A percentile compares a stretch with the other conserved stretches of the same genome.
Evolutionary conservation across 2,113 vertebrate genomes (phyloP).

Genomic region (Oreochromis spilurus): DNA sequence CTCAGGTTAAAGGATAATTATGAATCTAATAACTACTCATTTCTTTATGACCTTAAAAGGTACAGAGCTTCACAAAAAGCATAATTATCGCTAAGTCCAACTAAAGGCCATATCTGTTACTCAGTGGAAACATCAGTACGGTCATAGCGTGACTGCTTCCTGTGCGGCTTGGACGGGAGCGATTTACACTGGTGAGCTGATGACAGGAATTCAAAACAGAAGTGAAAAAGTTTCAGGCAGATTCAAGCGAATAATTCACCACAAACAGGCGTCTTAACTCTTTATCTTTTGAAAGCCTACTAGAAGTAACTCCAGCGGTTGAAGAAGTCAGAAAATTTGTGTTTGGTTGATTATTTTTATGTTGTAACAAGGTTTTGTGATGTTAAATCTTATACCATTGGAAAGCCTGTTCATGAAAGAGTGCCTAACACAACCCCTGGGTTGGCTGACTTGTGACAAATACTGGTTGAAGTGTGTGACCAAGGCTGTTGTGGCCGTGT

Average conservation of each 20-base stretch:
- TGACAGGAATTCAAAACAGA: not conserved
- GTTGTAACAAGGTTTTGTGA: not conserved
- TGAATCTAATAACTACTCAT: slow-evolving; percentile 88
- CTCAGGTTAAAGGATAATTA: slow-evolving; percentile 86
- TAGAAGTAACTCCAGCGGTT: rapidly evolving
- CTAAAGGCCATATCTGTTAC: slow-evolving; percentile 80
- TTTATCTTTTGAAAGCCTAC: not conserved
- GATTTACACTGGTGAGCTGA: not conserved
- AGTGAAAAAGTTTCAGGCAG: rapidly evolving
- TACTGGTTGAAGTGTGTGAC: not conserved
- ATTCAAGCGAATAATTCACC: rapidly evolving
- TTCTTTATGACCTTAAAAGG: slow-evolving; percentile 96
- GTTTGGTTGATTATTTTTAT: not conserved
- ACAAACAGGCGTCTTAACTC: not conserved
- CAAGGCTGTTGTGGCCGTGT: not conserved
- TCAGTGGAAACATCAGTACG: not conserved
- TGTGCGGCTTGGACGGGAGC: not conserved
- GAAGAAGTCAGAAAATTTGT: not conserved
- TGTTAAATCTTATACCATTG: not conserved
- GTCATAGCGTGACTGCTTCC: not conserved
- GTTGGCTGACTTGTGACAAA: not conserved
- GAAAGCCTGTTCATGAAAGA: not conserved
- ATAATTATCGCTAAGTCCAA: slow-evolving; percentile 91
- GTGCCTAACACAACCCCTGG: not conserved
- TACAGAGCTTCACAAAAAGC: slow-evolving; percentile 75